phyloP scores from a whole-genome alignment of 1,140 invertebrate species.

The Listronotus oregonensis region DNA sequence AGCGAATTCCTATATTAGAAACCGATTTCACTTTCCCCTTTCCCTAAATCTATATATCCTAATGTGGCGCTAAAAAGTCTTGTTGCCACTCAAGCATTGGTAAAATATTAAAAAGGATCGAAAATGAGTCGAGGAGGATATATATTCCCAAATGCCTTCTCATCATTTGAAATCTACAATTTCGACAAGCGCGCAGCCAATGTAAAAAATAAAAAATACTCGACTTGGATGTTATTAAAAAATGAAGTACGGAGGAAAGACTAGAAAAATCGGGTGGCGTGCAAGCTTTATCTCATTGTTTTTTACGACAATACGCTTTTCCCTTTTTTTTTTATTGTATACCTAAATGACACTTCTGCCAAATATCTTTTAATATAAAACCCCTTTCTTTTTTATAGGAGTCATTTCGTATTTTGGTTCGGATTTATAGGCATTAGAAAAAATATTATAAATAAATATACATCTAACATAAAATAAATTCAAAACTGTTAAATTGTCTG shows the following conservation, averaged over 20 bases:
- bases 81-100: conserved; percentile 24
- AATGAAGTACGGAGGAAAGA: conserved; percentile 23
- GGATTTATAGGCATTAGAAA: too few species aligned
- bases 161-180: conserved; percentile 32
- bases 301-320: too few species aligned
- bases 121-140: conserved; percentile 30
- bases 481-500: too few species aligned
- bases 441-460: too few species aligned
- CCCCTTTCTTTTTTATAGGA: too few species aligned
- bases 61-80: conserved; percentile 28
- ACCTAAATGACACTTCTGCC: too few species aligned
- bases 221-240: conserved; percentile 32
- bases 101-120: conserved; percentile 32
- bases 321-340: too few species aligned
- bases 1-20: conserved; percentile 21
- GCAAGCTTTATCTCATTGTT: too few species aligned
- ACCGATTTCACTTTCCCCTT: conserved; percentile 27
- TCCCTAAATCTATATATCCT: conserved; percentile 28
- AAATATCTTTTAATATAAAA: too few species aligned
- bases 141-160: conserved; percentile 32
- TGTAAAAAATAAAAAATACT: conserved; percentile 33
- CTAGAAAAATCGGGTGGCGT: conserved; percentile 1
- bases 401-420: too few species aligned
- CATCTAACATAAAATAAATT: too few species aligned
- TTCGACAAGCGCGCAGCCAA: conserved; percentile 31